Percentiles rank a stretch among this genome's conserved stretches.
Conservation (phyloP, 1,140 invertebrate genomes). For the Brachionus calyciflorus region DNA sequence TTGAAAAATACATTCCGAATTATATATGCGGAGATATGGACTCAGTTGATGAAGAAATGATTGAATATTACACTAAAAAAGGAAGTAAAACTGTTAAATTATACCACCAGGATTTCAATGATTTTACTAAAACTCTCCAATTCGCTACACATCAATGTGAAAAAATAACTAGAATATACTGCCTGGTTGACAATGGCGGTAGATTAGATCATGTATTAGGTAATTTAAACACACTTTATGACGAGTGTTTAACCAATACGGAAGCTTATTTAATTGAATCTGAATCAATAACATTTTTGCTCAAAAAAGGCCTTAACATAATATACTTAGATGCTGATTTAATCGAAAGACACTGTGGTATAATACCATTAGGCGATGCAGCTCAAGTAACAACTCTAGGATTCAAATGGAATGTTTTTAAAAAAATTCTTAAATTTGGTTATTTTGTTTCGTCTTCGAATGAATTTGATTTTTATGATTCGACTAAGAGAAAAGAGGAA, state of each 20-base stretch:
- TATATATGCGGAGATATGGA: slow-evolving; percentile 37
- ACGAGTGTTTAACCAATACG: not conserved
- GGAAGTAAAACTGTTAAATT: not conserved
- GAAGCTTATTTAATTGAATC: not conserved
- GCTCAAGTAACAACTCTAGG: slow-evolving; percentile 21
- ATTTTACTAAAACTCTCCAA: slow-evolving; percentile 32
- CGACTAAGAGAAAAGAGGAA: not conserved
- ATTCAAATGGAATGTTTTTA: slow-evolving; percentile 22
- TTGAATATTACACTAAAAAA: not conserved
- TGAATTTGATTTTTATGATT: slow-evolving; percentile 24
- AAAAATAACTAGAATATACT: slow-evolving; percentile 16
- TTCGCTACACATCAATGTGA: not conserved
- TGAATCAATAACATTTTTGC: slow-evolving; percentile 35
- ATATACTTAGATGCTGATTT: slow-evolving; percentile 9
- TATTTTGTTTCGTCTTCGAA: slow-evolving; percentile 1
- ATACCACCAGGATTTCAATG: slow-evolving; percentile 14
- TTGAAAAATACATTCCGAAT: not conserved
- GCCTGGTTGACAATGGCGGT: slow-evolving; percentile 14
- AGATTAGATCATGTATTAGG: slow-evolving; percentile 34
- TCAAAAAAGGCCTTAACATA: slow-evolving; percentile 7
- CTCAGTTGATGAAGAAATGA: slow-evolving; percentile 10
- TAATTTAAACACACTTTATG: slow-evolving; percentile 23
- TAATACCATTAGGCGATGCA: slow-evolving; percentile 9
- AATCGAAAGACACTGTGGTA: slow-evolving; percentile 12
- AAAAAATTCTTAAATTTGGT: slow-evolving; percentile 30